Conservation (phyloP, 2,888 invertebrate genomes). For the Tubulanus polymorphus region DNA sequence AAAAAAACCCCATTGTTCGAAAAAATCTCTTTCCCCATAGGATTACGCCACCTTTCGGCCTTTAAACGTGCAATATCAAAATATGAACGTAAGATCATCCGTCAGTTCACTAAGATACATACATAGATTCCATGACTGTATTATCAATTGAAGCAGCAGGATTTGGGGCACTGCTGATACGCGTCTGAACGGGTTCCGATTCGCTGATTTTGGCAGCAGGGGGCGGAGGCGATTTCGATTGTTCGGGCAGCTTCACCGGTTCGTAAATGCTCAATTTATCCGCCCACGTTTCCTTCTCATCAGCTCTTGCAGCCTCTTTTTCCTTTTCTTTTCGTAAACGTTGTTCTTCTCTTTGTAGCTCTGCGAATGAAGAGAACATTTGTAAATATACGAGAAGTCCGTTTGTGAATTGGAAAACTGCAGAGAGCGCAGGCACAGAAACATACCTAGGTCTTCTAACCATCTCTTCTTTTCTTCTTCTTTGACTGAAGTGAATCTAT, state of each 20-base stretch:
- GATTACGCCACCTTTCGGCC: too few species aligned
- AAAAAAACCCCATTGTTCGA: too few species aligned
- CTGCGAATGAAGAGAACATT: conserved; percentile 14
- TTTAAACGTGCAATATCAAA: too few species aligned
- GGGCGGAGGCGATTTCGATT: too few species aligned
- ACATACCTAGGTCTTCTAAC: conserved; percentile 49
- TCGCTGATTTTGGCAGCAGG: too few species aligned
- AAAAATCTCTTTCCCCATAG: too few species aligned
- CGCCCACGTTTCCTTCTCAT: conserved; percentile 10
- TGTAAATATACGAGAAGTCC: too few species aligned
- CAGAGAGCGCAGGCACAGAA: too few species aligned
- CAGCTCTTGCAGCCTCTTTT: conserved; percentile 13
- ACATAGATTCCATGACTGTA: conserved; percentile 10
- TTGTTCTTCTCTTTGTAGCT: conserved; percentile 51
- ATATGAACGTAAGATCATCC: too few species aligned
- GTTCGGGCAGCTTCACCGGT: background rate
- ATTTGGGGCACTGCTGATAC: conserved; percentile 25
- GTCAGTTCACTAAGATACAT: too few species aligned
- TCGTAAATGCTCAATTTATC: conserved; percentile 9
- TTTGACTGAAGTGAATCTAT: conserved; percentile 29
- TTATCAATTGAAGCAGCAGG: conserved; percentile 11
- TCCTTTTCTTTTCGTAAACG: conserved; percentile 30
- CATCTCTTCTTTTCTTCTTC: conserved; percentile 40
- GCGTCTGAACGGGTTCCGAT: too few species aligned
- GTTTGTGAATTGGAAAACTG: too few species aligned